Evolutionary conservation across 2,113 vertebrate species (phyloP).

Genomic region (Leptodactylus fuscus): DNA sequence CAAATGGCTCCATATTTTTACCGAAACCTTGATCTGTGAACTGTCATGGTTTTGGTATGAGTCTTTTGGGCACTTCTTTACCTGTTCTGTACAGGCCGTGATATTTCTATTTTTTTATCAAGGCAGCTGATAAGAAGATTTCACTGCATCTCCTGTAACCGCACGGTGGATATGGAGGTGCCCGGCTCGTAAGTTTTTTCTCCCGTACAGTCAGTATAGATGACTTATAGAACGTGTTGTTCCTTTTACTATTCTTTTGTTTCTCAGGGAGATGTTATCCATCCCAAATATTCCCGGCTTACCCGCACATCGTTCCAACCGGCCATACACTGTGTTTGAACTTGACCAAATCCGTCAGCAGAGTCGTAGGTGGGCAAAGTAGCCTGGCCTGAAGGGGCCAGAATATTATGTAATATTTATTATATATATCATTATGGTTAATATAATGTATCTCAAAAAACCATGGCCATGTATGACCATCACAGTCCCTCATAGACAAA

Average conservation of each 20-base stretch:
- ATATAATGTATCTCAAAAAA: no score
- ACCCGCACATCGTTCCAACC: constrained; percentile 64
- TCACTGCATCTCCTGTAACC: constrained; percentile 87
- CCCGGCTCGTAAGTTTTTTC: constrained; percentile 77
- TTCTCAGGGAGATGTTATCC: constrained; percentile 66
- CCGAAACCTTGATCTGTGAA: no score
- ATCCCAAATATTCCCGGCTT: constrained; percentile 68
- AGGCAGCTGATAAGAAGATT: constrained; percentile 83
- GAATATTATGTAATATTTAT: no score
- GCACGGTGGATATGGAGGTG: constrained; percentile 69
- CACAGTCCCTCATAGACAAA: no score
- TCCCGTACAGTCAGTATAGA: background rate
- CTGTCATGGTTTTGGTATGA: no score
- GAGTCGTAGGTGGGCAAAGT: constrained; percentile 64
- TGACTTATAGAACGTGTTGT: background rate
- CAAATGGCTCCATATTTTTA: no score
- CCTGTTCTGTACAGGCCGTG: no score
- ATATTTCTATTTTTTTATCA: background rate
- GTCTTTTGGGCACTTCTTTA: no score
- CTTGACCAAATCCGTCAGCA: constrained; percentile 78
- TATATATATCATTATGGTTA: no score
- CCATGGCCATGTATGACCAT: no score
- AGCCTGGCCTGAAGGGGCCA: no score
- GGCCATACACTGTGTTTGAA: constrained; percentile 70
- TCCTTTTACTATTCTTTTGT: background rate